Conservation (phyloP, 2,888 invertebrate species). For the Prenolepis imparis region DNA sequence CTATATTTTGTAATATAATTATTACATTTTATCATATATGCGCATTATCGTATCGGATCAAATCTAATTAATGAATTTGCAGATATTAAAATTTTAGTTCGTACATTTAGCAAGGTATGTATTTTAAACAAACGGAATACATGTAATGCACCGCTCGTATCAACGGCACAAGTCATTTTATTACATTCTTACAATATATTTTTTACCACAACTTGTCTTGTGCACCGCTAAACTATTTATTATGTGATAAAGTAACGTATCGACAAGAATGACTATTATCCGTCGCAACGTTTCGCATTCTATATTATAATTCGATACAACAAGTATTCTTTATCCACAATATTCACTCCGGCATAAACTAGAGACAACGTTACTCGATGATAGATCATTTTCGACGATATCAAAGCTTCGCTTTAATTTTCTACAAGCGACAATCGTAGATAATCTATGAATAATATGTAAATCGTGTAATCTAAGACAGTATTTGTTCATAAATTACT, state of each 20-base stretch:
- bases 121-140: constrained; percentile 83
- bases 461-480: constrained; percentile 52
- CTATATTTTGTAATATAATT: background rate
- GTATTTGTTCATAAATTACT: constrained; percentile 28
- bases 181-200: constrained; percentile 75
- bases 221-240: constrained; percentile 76
- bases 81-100: constrained; percentile 8
- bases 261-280: constrained; percentile 77
- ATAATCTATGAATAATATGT: constrained; percentile 61
- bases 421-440: constrained; percentile 65
- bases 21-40: background rate
- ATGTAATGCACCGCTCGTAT: constrained; percentile 78
- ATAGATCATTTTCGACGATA: constrained; percentile 73
- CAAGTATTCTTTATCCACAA: constrained; percentile 28
- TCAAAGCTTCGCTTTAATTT: constrained; percentile 54
- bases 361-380: constrained; percentile 42
- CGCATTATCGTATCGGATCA: background rate
- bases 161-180: constrained; percentile 77
- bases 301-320: constrained; percentile 37
- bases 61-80: constrained; percentile 9
- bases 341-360: constrained; percentile 31
- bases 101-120: constrained; percentile 79
- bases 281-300: constrained; percentile 55
- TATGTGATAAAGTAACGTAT: constrained; percentile 72
- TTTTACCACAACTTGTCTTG: constrained; percentile 74